phyloP scores from a whole-genome alignment of 2,888 invertebrate species.

The Epinotia ramella region DNA sequence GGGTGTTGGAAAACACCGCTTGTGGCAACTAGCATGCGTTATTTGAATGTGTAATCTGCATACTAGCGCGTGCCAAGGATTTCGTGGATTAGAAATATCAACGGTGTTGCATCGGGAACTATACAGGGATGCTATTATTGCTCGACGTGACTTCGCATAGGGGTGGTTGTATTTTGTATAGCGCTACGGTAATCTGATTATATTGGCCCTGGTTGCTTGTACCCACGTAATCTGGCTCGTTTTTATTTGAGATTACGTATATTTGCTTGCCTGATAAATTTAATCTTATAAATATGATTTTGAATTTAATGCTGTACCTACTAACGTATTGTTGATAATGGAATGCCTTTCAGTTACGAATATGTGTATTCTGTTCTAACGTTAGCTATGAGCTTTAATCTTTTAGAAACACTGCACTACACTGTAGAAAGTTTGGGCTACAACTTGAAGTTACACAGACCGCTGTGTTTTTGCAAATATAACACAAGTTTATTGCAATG shows the following conservation, averaged over 20 bases:
- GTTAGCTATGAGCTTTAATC: conserved; percentile 2
- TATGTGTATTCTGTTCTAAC: background rate
- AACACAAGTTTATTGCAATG: conserved; percentile 26
- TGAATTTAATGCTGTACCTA: background rate
- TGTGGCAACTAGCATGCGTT: conserved; percentile 62
- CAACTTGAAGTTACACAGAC: conserved; percentile 25
- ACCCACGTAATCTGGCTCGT: background rate
- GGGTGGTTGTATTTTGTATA: conserved; percentile 35
- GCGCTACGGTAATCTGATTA: conserved; percentile 22
- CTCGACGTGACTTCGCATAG: conserved; percentile 40
- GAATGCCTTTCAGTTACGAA: background rate
- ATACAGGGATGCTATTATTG: conserved; percentile 44
- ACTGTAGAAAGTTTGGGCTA: conserved; percentile 26
- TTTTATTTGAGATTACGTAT: background rate
- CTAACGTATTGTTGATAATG: background rate
- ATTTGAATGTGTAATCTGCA: conserved; percentile 72
- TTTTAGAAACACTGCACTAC: conserved; percentile 1
- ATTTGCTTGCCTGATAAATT: background rate
- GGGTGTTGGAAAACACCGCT: conserved; percentile 57
- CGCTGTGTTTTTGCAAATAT: conserved; percentile 30
- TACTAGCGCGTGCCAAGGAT: conserved; percentile 70
- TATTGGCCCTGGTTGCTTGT: conserved; percentile 12
- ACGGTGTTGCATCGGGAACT: conserved; percentile 45
- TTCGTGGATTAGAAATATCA: conserved; percentile 71
- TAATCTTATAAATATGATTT: background rate